phyloP scores from a whole-genome alignment of 2,113 vertebrate genomes.

The Meleagris gallopavo region DNA sequence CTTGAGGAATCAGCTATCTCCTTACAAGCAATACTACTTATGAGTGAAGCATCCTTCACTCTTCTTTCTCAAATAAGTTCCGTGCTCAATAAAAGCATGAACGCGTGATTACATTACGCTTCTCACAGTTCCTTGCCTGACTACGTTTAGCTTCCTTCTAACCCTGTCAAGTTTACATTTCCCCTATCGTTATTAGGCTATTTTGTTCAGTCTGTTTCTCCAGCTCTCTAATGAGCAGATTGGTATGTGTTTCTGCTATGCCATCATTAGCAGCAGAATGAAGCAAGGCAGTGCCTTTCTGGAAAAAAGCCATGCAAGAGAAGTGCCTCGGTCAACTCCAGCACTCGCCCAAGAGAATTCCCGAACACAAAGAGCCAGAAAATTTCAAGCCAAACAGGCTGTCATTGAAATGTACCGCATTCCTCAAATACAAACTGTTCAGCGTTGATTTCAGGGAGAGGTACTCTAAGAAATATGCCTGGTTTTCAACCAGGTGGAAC shows the following conservation, averaged over 20 bases:
- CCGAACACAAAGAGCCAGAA: not conserved
- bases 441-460: not conserved
- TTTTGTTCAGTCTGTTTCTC: conserved; percentile 11
- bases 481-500: not conserved
- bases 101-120: conserved; percentile 22
- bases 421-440: not conserved
- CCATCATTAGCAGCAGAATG: not conserved
- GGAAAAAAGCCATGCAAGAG: conserved; percentile 41
- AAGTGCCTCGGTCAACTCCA: conserved; percentile 49
- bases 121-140: conserved; percentile 45
- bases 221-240: conserved; percentile 40
- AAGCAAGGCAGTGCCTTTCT: conserved; percentile 35
- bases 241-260: not conserved
- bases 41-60: not conserved
- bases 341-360: not conserved
- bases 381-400: not conserved
- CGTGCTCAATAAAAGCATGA: conserved; percentile 41
- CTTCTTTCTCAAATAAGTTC: conserved; percentile 62
- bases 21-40: conserved; percentile 39
- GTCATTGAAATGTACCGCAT: not conserved
- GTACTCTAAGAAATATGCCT: rapidly evolving
- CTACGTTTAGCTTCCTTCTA: conserved; percentile 39
- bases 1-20: conserved; percentile 69
- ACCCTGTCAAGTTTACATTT: conserved; percentile 45
- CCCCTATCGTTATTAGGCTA: conserved; percentile 29